These are phyloP conservation scores for Hypercompe scribonia DNA, from an alignment of 2,888 invertebrate species.

Conservation along the genomic window DNA sequence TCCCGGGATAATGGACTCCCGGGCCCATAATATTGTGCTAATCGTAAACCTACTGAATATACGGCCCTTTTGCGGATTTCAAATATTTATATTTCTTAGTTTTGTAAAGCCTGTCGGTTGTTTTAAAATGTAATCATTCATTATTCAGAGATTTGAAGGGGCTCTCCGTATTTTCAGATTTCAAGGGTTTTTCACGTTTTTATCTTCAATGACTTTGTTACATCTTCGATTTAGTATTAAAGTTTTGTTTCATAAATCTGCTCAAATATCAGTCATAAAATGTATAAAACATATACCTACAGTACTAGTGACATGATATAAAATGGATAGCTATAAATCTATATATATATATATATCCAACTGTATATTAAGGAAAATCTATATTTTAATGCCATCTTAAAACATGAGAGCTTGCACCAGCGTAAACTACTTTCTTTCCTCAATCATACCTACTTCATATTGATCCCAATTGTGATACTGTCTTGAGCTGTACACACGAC, in stretches of 20 bases:
- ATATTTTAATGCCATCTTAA: no score
- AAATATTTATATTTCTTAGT: background rate
- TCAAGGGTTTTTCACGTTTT: background rate
- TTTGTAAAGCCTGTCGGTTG: background rate
- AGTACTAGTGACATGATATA: background rate
- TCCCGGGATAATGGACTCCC: constrained; percentile 72
- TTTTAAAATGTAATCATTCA: constrained; percentile 7
- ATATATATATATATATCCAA: no score
- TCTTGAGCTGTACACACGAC: no score
- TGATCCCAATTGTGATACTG: no score
- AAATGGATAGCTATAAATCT: background rate
- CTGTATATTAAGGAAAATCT: background rate
- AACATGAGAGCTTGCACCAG: no score
- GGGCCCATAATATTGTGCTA: constrained; percentile 70
- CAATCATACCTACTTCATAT: no score
- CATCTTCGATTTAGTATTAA: background rate
- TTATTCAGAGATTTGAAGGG: background rate
- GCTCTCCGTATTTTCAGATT: background rate
- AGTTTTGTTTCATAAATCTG: background rate
- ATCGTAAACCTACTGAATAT: constrained; percentile 42
- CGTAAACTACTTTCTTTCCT: no score
- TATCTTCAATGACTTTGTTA: background rate
- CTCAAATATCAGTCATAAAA: background rate
- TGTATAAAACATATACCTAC: background rate
- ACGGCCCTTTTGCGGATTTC: background rate